Evolutionary conservation across 2,888 invertebrate species (phyloP), one percentile per base, ranked within the genome.

Genomic region (Heptascelio sp.): DNA sequence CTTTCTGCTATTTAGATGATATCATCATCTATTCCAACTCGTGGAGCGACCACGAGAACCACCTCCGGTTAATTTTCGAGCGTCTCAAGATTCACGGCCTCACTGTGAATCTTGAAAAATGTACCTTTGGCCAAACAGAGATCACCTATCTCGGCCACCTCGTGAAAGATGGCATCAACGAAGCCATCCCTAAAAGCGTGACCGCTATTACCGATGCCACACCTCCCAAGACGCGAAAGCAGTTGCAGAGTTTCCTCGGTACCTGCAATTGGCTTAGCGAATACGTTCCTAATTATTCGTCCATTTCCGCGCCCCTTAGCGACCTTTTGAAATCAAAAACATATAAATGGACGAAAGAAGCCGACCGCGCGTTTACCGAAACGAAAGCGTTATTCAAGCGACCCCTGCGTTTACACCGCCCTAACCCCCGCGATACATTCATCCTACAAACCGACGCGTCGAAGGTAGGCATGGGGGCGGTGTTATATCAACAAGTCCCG

Each of bases 1-100:
- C 78, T 1, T 19, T 82, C 6, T 88, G 85, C 0, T 90, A 90
- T 67, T 46, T 90, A 4, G 89, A 90, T 62, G 89, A 90, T 67
- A 86, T 90, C n/a, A 86, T 90, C 21, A 53, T 88, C n/a, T 86
- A 19, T 19, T 67, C 67, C 3, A 5, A 67, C 5, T 11, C 37
- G 2, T 73, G 37, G 43, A 60, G 68, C 0, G 77, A 87, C 5
- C 87, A 88, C 65, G 75, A 87, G 0, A n/a, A 46, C 0, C 87
- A 88, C 40, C 72, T 88, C 6, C 53, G 60, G 3, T 11, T 71
- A n/a, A 73, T 89, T 0, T 55, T 89, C 5, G 87, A 89, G 25
- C 46, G 87, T 3, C 65, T 87, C 1, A 59, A 57, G 11, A 64
- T 76, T 4, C 84, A 86, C 55, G 79, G 40, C 11, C 71, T 81